Conservation (phyloP, 1,140 invertebrate species). For the Atta colombica region DNA sequence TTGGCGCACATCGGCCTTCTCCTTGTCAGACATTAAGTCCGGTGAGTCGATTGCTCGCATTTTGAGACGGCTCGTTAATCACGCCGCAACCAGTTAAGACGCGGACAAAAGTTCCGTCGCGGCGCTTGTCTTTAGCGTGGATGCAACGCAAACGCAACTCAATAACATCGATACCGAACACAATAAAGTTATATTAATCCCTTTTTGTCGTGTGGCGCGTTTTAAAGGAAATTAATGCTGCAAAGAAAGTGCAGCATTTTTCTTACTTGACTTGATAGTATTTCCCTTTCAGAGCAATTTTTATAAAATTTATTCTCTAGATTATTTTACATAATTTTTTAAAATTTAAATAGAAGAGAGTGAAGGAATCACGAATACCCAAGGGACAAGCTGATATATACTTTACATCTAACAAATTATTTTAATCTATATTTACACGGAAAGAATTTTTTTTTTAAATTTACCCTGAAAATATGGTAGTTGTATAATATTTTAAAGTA, state of each 20-base stretch:
- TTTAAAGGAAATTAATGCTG: slow-evolving; percentile 25
- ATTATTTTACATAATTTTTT: background rate
- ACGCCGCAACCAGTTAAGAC: slow-evolving; percentile 44
- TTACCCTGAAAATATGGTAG: too few relatives aligned
- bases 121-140: slow-evolving; percentile 4
- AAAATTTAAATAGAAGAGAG: background rate
- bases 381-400: too few relatives aligned
- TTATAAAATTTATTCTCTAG: background rate
- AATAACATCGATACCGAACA: background rate
- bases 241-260: background rate
- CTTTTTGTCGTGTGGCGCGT: background rate
- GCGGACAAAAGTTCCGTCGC: slow-evolving; percentile 17
- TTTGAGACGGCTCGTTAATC: slow-evolving; percentile 58
- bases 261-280: background rate
- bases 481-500: too few relatives aligned
- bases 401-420: background rate
- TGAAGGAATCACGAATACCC: too few relatives aligned
- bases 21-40: slow-evolving; percentile 49
- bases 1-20: slow-evolving; percentile 15
- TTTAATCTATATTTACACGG: too few relatives aligned
- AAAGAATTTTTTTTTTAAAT: too few relatives aligned
- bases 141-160: background rate
- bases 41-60: slow-evolving; percentile 49
- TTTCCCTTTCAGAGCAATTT: background rate
- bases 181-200: background rate